Base-by-base conservation (phyloP, 1,140 invertebrate genomes). In the Lepidurus couesii region DNA sequence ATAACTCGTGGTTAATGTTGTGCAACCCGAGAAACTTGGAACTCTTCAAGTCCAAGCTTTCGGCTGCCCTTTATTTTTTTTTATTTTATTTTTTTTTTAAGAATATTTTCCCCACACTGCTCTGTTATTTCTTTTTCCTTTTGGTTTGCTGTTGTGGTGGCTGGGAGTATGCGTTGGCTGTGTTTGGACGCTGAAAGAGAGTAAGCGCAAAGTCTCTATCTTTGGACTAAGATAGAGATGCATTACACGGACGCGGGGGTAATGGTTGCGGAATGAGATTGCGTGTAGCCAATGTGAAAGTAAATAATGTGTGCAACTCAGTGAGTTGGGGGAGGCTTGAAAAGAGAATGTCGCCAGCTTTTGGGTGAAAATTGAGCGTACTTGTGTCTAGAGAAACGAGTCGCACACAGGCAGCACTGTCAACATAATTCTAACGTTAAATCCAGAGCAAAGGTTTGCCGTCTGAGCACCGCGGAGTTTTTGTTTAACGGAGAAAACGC, bases 31-130 rank as follows among this genome's bases (percentile, higher is more conserved):
- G 21, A 7, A 65, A 65, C 53, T 65, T 65, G 53, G 53, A 65
- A 65, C 53, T 65, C 53, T 47, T 7, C 53, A 65, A 65, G 53
- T 65, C 53, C 53, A 65, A 65, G 53, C 53, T 65, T 65, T 65
- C 53, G 53, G 53, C 53, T 65, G 53, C 21, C 53, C 21, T 65
- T 11, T 47, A 65, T n/a, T 65, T 21, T 65, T 65, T 13, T 65
- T 21, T 9, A n/a, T 65, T 16, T 65, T 65, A 1, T 47, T 47
- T 47, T 34, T 34, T 4, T 34, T 4, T 2, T 4, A 34, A 34
- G 34, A 34, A 4, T 34, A 34, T 34, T 34, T 34, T 34, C 34
- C 34, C 34, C 34, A 34, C 45, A 10, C 7, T 5, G 16, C 45
- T 47, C 45, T 11, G 16, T 47, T 47, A 10, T 47, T 65, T 65